A percentile compares a stretch with the other conserved stretches of the same genome.
phyloP scores from a whole-genome alignment of 2,888 invertebrate species.

The Drosophila crucigera region DNA sequence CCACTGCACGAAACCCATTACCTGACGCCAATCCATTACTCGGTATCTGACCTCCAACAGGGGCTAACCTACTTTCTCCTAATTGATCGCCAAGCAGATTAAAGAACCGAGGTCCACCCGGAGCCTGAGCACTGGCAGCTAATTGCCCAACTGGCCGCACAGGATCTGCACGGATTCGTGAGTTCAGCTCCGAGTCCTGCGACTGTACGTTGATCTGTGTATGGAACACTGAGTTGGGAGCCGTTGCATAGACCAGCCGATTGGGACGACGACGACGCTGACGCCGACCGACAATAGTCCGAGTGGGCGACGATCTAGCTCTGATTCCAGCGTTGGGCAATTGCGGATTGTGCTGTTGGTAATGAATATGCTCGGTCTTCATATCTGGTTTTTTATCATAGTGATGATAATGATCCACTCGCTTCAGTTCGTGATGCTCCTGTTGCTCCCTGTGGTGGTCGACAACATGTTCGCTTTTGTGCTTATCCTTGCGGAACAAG shows the following conservation, averaged over 20 bases:
- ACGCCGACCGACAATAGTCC: conserved; percentile 35
- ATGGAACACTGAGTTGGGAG: conserved; percentile 77
- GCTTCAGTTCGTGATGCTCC: conserved; percentile 63
- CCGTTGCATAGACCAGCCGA: conserved; percentile 66
- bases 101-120: conserved; percentile 21
- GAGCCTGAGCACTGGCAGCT: conserved; percentile 5
- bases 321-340: conserved; percentile 44
- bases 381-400: conserved; percentile 66
- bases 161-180: conserved; percentile 41
- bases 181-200: conserved; percentile 71
- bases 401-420: conserved; percentile 73
- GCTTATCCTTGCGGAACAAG: conserved; percentile 58
- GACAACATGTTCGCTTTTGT: conserved; percentile 62
- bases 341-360: conserved; percentile 51
- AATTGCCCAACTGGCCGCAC: conserved; percentile 25
- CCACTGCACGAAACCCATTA: conserved; percentile 1
- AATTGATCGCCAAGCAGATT: conserved; percentile 47
- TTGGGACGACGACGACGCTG: conserved; percentile 54
- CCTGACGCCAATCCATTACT: neutral
- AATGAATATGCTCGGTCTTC: conserved; percentile 65
- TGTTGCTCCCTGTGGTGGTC: conserved; percentile 61
- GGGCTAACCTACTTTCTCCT: neutral
- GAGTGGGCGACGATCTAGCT: conserved; percentile 41
- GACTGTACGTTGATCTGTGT: conserved; percentile 80
- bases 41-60: conserved; percentile 20